phyloP scores from a whole-genome alignment of 2,113 vertebrate species.

The Fukomys damarensis region DNA sequence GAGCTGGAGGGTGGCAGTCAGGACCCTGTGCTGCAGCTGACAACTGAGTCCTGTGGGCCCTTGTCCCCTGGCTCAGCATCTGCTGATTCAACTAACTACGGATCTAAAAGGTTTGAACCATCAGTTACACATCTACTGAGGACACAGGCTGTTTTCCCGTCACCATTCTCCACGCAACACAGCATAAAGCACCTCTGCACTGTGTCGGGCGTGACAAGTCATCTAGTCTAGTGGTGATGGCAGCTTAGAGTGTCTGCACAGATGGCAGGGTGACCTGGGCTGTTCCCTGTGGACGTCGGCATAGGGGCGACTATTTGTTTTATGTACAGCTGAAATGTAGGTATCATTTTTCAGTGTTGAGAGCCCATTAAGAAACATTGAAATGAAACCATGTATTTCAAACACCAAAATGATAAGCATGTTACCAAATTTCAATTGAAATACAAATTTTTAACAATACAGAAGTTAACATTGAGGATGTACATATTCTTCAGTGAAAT shows the following conservation, averaged over 20 bases:
- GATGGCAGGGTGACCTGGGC: not conserved
- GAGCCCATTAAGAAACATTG: not conserved
- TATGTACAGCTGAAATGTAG: accelerated
- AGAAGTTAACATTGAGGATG: no score
- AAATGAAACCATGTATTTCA: not conserved
- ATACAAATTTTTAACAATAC: not conserved
- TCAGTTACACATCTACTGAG: not conserved
- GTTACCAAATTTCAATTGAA: not conserved
- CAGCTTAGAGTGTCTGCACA: not conserved
- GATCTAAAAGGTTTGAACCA: not conserved
- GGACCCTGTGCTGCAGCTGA: accelerated
- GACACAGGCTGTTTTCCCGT: no score
- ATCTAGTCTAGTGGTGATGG: not conserved
- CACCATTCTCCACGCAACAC: not conserved
- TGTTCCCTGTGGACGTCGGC: not conserved
- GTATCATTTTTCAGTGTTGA: not conserved
- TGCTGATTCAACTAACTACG: no score
- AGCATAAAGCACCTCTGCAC: no score
- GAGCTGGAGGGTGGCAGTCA: accelerated
- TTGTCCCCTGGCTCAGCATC: not conserved
- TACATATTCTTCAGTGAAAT: no score
- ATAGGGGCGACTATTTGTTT: accelerated
- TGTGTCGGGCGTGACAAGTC: not conserved
- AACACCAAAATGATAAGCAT: not conserved
- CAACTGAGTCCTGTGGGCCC: accelerated